A percentile compares a stretch with the other conserved stretches of the same genome.
Evolutionary conservation across 2,113 vertebrate species (phyloP).

Genomic region (Nesogale talazaci): DNA sequence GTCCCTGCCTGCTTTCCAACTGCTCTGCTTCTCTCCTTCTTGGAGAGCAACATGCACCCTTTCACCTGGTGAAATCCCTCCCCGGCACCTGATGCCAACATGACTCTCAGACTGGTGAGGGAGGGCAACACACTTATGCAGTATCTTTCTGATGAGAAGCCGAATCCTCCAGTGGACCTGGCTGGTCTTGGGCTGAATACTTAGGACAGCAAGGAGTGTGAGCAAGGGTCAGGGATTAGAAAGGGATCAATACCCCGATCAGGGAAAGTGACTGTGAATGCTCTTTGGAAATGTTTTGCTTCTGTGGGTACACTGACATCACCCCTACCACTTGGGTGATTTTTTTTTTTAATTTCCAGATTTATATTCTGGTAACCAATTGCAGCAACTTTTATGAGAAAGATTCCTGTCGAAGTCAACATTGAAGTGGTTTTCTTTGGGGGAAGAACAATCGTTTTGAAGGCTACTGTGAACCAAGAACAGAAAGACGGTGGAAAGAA

Average conservation of each 20-base stretch:
- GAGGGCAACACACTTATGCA: background rate
- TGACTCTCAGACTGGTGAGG: background rate
- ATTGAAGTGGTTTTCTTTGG: background rate
- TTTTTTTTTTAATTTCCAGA: too few species aligned
- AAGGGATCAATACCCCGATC: background rate
- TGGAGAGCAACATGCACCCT: background rate
- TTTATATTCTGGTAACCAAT: too few species aligned
- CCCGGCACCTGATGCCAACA: background rate
- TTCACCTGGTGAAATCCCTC: too few species aligned
- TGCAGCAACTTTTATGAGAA: background rate
- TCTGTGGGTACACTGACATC: fast-evolving
- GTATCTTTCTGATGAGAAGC: background rate
- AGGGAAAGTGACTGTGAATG: background rate
- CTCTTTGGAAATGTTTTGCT: background rate
- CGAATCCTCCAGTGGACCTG: background rate
- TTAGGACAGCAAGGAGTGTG: fast-evolving
- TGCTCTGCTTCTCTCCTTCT: background rate
- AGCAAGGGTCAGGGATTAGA: fast-evolving
- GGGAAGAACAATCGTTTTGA: background rate
- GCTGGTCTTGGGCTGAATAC: background rate
- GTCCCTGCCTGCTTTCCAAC: background rate
- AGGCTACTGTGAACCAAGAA: background rate
- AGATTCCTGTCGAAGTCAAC: background rate
- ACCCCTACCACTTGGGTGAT: background rate
- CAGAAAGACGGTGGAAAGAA: too few species aligned